Evolutionary conservation across 2,888 invertebrate species (phyloP).

Genomic region (Rhabditoides inermis): DNA sequence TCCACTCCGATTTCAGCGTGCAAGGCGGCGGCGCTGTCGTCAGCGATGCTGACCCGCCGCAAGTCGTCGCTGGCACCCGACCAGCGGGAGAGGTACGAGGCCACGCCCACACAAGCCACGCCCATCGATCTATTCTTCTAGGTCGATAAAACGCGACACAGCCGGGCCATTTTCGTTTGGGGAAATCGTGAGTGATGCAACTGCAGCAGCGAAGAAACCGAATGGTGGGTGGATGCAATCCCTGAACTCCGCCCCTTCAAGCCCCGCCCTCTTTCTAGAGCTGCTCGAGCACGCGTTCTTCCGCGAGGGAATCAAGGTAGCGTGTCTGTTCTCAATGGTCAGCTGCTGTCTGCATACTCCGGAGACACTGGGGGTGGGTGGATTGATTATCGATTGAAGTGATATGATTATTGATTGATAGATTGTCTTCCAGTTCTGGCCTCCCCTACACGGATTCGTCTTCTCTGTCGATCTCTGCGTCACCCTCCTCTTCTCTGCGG

Average conservation of each 20-base stretch:
- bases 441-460: slow-evolving; percentile 74
- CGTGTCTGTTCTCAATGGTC: slow-evolving; percentile 75
- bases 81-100: too few species aligned
- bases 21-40: slow-evolving; percentile 47
- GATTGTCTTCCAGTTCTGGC: slow-evolving; percentile 79
- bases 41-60: slow-evolving; percentile 48
- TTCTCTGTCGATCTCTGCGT: slow-evolving; percentile 81
- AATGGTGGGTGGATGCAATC: slow-evolving; percentile 9
- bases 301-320: slow-evolving; percentile 29
- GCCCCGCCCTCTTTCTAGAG: slow-evolving; percentile 16
- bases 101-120: slow-evolving; percentile 28
- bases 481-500: slow-evolving; percentile 86
- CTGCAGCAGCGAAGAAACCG: slow-evolving; percentile 14
- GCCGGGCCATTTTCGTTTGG: too few species aligned
- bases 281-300: slow-evolving; percentile 27
- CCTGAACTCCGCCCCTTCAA: not conserved
- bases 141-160: too few species aligned
- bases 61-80: slow-evolving; percentile 32
- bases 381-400: too few species aligned
- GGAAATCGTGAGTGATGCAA: not conserved
- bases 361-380: slow-evolving; percentile 81
- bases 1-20: slow-evolving; percentile 24
- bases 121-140: too few species aligned
- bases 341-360: slow-evolving; percentile 96
- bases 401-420: too few species aligned